These are phyloP conservation scores for Lasioglossum baleicum DNA, from an alignment of 1,140 invertebrate species.

Conservation along the genomic window DNA sequence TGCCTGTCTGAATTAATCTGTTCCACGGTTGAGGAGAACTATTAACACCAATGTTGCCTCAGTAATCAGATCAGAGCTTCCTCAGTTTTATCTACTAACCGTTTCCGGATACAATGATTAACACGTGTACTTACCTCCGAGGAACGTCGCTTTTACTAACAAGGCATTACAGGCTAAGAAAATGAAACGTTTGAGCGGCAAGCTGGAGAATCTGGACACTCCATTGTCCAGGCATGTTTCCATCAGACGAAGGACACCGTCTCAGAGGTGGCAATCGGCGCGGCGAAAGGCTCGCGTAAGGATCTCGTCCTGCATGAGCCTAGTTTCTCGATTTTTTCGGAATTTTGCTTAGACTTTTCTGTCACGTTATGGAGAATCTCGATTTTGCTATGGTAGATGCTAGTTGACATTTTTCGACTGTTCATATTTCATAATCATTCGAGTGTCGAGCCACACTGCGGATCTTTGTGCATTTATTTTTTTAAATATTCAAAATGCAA, in stretches of 20 bases:
- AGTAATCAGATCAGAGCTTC: constrained; percentile 26
- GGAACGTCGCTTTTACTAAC: constrained; percentile 65
- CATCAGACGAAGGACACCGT: constrained; percentile 75
- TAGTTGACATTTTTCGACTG: neutral
- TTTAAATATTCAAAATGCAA: no score
- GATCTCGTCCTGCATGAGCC: constrained; percentile 61
- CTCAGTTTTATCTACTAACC: constrained; percentile 21
- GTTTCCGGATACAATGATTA: constrained; percentile 2
- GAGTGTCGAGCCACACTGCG: neutral
- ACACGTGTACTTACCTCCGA: neutral
- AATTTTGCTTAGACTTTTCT: neutral
- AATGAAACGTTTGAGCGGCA: constrained; percentile 71
- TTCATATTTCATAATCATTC: neutral
- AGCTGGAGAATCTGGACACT: constrained; percentile 75
- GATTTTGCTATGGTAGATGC: neutral
- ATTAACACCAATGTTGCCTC: constrained; percentile 38
- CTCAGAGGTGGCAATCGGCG: constrained; percentile 78
- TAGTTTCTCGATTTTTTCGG: constrained; percentile 7
- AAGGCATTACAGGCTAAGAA: constrained; percentile 72
- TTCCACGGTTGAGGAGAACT: constrained; percentile 18
- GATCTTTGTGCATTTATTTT: no score
- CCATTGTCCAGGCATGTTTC: constrained; percentile 76
- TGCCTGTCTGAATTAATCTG: constrained; percentile 37
- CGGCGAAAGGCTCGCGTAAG: constrained; percentile 79
- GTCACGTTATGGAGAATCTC: neutral